Conservation (phyloP, 2,797 vertebrate genomes). For the Chelmon rostratus region DNA sequence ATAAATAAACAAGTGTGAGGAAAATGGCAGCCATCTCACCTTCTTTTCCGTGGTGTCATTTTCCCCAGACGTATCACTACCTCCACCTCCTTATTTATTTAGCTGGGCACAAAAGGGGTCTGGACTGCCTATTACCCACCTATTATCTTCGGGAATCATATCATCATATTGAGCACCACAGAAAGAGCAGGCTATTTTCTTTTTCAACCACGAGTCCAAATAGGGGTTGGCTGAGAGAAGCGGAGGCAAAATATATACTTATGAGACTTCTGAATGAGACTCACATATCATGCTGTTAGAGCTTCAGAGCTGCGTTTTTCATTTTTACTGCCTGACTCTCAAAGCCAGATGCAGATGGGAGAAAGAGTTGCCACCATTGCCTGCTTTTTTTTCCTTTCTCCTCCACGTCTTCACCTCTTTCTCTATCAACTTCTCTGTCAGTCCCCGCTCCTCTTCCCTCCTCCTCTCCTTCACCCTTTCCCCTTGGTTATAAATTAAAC, state of each 20-base stretch:
- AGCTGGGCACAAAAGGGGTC: constrained; percentile 47
- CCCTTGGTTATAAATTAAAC: constrained; percentile 73
- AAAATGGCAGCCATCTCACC: constrained; percentile 75
- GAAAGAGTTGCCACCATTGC: constrained; percentile 37
- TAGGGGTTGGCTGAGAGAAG: constrained; percentile 37
- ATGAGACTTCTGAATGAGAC: constrained; percentile 45
- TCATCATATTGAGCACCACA: constrained; percentile 50
- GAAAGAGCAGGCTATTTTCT: constrained; percentile 39
- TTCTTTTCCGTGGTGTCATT: constrained; percentile 71
- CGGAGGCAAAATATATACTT: constrained; percentile 42
- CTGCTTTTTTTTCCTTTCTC: constrained; percentile 7
- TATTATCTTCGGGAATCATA: constrained; percentile 60
- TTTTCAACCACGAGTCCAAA: constrained; percentile 4
- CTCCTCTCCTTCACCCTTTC: constrained; percentile 31
- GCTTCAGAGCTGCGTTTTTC: constrained; percentile 49
- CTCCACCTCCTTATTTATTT: constrained; percentile 68
- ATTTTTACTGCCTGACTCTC: constrained; percentile 54
- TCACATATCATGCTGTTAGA: constrained; percentile 53
- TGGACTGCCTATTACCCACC: constrained; percentile 55
- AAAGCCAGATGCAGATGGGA: constrained; percentile 50
- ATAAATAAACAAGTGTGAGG: constrained; percentile 85
- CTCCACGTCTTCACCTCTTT: constrained; percentile 1
- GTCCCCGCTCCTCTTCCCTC: neutral
- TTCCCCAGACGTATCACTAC: constrained; percentile 62
- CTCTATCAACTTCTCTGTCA: constrained; percentile 25